Percentiles rank a stretch among this genome's conserved stretches.
These are phyloP conservation scores for Lycodopsis pacificus DNA, from an alignment of 2,797 vertebrate genomes.

Conservation along the genomic window DNA sequence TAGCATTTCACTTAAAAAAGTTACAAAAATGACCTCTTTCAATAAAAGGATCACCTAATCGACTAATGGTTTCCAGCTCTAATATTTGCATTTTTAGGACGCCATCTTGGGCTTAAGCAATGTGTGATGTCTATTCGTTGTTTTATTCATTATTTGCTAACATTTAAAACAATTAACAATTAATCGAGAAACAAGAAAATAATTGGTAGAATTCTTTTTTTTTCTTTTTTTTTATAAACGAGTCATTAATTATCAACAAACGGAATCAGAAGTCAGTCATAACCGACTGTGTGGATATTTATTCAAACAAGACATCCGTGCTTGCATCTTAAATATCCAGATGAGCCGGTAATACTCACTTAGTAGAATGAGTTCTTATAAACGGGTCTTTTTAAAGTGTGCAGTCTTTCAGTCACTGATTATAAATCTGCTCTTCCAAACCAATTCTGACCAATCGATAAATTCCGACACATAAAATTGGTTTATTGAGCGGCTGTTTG, in stretches of 20 bases:
- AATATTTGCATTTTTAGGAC: too few species aligned
- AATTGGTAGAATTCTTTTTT: too few species aligned
- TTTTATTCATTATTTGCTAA: background rate
- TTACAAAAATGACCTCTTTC: too few species aligned
- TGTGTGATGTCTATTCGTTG: too few species aligned
- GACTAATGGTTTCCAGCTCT: background rate
- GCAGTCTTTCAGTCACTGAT: slow-evolving; percentile 31
- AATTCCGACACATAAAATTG: slow-evolving; percentile 48
- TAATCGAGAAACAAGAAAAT: too few species aligned
- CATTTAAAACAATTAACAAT: background rate
- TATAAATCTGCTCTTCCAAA: slow-evolving; percentile 25
- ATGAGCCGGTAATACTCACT: background rate
- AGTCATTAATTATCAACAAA: too few species aligned
- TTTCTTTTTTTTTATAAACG: too few species aligned
- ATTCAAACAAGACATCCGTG: slow-evolving; percentile 1
- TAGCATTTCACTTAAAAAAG: background rate
- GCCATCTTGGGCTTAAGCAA: background rate
- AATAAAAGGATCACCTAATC: background rate
- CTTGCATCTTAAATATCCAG: slow-evolving; percentile 7
- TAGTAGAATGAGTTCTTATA: too few species aligned
- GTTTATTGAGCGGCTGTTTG: slow-evolving; percentile 75
- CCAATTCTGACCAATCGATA: background rate
- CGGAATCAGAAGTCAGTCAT: background rate
- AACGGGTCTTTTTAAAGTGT: slow-evolving; percentile 1
- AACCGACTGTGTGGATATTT: background rate